Percentiles rank a stretch among this genome's conserved stretches.
Conservation (phyloP, 2,888 invertebrate species). For the Mamestra brassicae region DNA sequence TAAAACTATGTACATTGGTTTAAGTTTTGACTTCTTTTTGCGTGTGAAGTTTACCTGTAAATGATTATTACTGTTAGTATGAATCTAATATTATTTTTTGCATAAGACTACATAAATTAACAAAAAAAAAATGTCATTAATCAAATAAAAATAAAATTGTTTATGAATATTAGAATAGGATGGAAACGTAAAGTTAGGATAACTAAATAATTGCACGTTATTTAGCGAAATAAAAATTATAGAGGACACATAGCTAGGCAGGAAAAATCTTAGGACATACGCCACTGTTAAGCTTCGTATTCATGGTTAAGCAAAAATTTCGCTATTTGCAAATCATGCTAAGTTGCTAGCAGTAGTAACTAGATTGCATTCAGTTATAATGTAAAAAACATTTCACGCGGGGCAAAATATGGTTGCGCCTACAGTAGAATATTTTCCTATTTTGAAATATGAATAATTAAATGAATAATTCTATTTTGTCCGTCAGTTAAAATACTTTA, state of each 20-base stretch:
- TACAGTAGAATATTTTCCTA: too few species aligned
- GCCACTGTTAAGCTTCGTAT: neutral
- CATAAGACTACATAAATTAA: neutral
- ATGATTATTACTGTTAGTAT: neutral
- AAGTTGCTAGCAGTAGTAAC: neutral
- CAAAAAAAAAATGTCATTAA: too few species aligned
- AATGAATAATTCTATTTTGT: too few species aligned
- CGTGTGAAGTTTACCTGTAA: neutral
- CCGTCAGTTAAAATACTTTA: too few species aligned
- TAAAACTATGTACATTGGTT: neutral
- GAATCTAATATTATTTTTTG: neutral
- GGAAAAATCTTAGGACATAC: too few species aligned
- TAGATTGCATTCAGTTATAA: neutral
- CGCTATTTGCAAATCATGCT: neutral
- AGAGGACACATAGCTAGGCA: neutral
- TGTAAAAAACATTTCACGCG: too few species aligned
- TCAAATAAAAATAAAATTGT: too few species aligned
- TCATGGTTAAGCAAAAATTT: too few species aligned
- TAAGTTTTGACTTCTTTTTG: neutral
- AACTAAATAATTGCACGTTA: neutral
- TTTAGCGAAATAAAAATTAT: neutral
- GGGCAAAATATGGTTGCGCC: too few species aligned
- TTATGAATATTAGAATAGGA: neutral
- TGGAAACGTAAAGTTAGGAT: neutral
- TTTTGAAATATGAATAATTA: too few species aligned